Percentiles rank a stretch among this genome's conserved stretches.
phyloP scores from a whole-genome alignment of 37 sponge, comb jelly and placozoan species.

The Diacarnus erythraeanus region DNA sequence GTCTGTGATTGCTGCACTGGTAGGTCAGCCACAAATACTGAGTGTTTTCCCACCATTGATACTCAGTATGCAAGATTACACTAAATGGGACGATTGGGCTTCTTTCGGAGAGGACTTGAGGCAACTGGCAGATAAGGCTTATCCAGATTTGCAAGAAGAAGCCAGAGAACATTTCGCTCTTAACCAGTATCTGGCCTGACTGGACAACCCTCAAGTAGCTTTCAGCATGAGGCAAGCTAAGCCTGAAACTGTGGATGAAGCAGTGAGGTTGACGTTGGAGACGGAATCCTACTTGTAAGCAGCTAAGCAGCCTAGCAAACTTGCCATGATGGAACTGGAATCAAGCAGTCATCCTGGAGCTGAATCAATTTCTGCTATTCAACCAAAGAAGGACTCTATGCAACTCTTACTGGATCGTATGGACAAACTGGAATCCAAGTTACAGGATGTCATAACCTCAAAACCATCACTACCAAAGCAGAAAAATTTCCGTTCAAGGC shows the following conservation, averaged over 20 bases:
- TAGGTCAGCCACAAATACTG: too few relatives aligned
- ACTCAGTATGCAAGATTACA: too few relatives aligned
- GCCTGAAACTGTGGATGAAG: constrained; percentile 43
- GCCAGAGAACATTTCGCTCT: constrained; percentile 33
- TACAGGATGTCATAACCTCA: not conserved
- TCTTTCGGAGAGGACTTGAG: constrained; percentile 9
- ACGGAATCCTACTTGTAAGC: constrained; percentile 38
- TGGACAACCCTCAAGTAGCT: constrained; percentile 33
- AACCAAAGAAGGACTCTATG: too few relatives aligned
- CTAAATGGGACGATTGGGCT: constrained; percentile 30
- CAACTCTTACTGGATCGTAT: too few relatives aligned
- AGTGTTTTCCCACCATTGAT: too few relatives aligned
- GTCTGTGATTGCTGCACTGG: too few relatives aligned
- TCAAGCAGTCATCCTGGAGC: too few relatives aligned
- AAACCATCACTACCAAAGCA: not conserved
- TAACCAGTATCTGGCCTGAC: constrained; percentile 11
- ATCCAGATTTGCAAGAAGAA: too few relatives aligned
- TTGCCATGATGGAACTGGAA: too few relatives aligned
- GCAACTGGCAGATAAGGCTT: too few relatives aligned
- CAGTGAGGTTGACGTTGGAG: constrained; percentile 46
- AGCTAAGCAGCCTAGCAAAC: too few relatives aligned
- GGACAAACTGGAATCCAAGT: not conserved
- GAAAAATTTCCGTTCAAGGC: not conserved
- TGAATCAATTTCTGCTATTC: not conserved
- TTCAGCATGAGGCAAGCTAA: constrained; percentile 38